Base-by-base conservation (phyloP, 1,140 invertebrate genomes). In the Drosophila nikananu region DNA sequence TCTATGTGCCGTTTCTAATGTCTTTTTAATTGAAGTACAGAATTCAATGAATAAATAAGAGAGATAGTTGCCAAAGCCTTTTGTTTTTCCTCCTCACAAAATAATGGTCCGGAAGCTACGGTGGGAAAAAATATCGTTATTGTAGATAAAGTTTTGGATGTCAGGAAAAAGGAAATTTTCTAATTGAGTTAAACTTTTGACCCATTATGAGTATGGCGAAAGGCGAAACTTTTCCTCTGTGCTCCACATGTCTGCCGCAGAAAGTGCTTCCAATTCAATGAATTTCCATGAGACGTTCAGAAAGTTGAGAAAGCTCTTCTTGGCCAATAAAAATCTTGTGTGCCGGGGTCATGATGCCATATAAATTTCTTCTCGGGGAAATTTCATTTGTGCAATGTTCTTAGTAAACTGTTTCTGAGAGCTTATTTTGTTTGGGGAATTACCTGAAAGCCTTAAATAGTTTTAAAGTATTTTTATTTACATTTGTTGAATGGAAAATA, bases 21-120 rank as follows among this genome's bases (percentile, higher is more conserved):
- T 64, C 77, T 80, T 87, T 87, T 87, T 87, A 87, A 87, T 87
- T 87, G 80, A 87, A 87, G 80, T 71, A 77, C 64, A 80, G 75
- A 87, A 87, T 77, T 87, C 83, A 80, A 74, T 87, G 83, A 87
- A 87, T 87, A 87, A 87, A 83, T 82, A 86, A 86, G 39, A 86
- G 39, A 86, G 82, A 75, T 84, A 81, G 77, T 84, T 66, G 52
- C 44, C 65, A 68, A 74, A 64, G 63, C 61, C 52, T 32, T 32
- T 81, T 66, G 60, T 79, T 61, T 66, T 55, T 79, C 51, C 42
- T 37, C 30, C 54, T 32, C 13, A 39, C 27, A 52, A 66, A 59
- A 44, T 59, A 59, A 44, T 59, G 49, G 41, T 23, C 17, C 23
- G 35, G 4, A 57, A 65, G 58, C n/a, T n/a, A n/a, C 67, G 37